Percentiles rank a stretch among this genome's conserved stretches.
phyloP scores from a whole-genome alignment of 1,140 invertebrate genomes.

The Trigoniulus corallinus region DNA sequence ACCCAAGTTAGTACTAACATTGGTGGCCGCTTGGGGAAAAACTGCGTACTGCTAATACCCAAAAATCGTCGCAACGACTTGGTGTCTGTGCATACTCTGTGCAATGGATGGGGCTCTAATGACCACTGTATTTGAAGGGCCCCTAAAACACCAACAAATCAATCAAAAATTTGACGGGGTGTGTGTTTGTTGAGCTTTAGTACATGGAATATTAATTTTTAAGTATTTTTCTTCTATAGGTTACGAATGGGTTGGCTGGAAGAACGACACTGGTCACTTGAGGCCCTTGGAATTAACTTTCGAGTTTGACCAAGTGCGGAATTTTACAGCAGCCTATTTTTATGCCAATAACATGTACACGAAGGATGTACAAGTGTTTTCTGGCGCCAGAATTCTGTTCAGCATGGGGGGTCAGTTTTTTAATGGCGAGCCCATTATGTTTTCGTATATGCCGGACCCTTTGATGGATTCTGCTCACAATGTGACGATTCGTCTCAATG shows the following conservation, averaged over 20 bases:
- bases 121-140: no score
- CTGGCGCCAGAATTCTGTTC: slow-evolving; percentile 57
- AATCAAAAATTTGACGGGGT: no score
- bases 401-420: slow-evolving; percentile 63
- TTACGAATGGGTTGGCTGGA: slow-evolving; percentile 83
- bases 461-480: slow-evolving; percentile 67
- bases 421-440: slow-evolving; percentile 49
- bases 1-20: no score
- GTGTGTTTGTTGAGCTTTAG: no score
- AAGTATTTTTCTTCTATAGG: slow-evolving; percentile 32
- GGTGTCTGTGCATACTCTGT: no score
- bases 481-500: slow-evolving; percentile 64
- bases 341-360: slow-evolving; percentile 54
- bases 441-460: slow-evolving; percentile 57
- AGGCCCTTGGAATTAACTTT: slow-evolving; percentile 59
- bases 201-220: no score
- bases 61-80: no score
- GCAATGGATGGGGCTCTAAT: no score
- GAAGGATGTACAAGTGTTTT: slow-evolving; percentile 57
- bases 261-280: slow-evolving; percentile 50
- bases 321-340: slow-evolving; percentile 68
- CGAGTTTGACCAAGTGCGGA: slow-evolving; percentile 69
- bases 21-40: no score
- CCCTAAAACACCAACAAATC: no score
- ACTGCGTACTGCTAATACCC: no score